These are phyloP conservation scores for mouse (Mus musculus) DNA, from an alignment of 2,113 vertebrate species.

Conservation along the genomic window GRCm39 chr9:95495001-95495500, in stretches of 20 bases:
- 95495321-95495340: not conserved
- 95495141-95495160: not conserved
- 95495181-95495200: not conserved
- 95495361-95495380: not conserved
- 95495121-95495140: not conserved
- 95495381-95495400: not conserved
- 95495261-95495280: not conserved
- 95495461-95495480: not conserved
- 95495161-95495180: not conserved
- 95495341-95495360: not conserved
- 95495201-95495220: not conserved
- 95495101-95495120: too few relatives aligned
- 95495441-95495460: too few relatives aligned
- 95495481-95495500: not conserved
- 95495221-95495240: not conserved
- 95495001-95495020: not conserved
- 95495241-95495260: not conserved
- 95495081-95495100: not conserved
- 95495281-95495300: not conserved
- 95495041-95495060: not conserved
- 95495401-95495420: not conserved
- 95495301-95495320: not conserved
- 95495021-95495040: not conserved
- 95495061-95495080: not conserved
- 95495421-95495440: not conserved